Conservation (phyloP, 2,113 vertebrate genomes). For the Stercorarius parasiticus region DNA sequence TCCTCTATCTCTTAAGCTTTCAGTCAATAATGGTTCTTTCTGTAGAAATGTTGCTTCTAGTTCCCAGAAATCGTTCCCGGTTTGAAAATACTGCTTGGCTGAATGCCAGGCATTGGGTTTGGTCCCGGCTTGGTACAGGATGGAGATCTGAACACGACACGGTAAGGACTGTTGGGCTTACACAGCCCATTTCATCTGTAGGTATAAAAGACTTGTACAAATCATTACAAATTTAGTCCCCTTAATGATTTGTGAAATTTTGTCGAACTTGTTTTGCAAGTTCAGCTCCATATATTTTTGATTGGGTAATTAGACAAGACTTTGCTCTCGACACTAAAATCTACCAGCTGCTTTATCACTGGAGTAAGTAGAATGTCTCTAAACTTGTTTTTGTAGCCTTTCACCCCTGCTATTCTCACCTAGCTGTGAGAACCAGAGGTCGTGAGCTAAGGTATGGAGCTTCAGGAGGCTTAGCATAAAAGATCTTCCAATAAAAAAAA, state of each 20-base stretch:
- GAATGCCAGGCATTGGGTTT: background rate
- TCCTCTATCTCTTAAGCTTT: background rate
- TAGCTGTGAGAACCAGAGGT: background rate
- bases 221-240: background rate
- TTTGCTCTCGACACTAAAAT: background rate
- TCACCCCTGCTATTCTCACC: background rate
- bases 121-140: background rate
- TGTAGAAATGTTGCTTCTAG: background rate
- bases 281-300: background rate
- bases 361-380: background rate
- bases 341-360: background rate
- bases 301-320: background rate
- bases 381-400: background rate
- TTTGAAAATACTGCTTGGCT: background rate
- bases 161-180: background rate
- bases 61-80: background rate
- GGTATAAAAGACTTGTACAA: background rate
- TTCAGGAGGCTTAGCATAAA: background rate
- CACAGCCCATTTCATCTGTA: background rate
- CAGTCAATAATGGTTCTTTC: background rate
- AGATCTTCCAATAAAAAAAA: background rate
- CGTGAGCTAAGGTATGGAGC: background rate
- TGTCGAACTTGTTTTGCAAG: background rate
- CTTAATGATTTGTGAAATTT: background rate
- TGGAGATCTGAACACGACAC: background rate